Evolutionary conservation across 2,888 invertebrate genomes (phyloP).

Genomic region (Harpalus rubripes): DNA sequence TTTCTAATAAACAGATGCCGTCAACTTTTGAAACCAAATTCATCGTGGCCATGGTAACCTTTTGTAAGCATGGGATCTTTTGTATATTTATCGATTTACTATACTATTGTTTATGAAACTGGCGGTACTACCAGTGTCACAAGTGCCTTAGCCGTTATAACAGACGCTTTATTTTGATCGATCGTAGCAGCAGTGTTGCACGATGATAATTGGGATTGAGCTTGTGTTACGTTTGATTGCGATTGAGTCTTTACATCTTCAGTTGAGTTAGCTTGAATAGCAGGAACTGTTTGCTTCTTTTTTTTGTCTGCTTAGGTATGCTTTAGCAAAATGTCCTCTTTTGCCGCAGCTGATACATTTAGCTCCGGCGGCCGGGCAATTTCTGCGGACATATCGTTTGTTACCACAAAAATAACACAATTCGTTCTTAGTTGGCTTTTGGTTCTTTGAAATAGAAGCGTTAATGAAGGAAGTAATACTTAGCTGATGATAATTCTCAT

Average conservation of each 20-base stretch:
- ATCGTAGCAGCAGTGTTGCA: not conserved
- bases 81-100: not conserved
- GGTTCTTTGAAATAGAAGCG: not conserved
- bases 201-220: not conserved
- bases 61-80: not conserved
- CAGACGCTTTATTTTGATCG: not conserved
- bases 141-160: not conserved
- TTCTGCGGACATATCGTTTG: constrained; percentile 27
- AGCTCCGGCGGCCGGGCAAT: constrained; percentile 40
- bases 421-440: constrained; percentile 15
- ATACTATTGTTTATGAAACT: not conserved
- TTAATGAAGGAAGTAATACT: not conserved
- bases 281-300: not conserved
- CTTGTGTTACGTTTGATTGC: not conserved
- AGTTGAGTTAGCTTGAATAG: not conserved
- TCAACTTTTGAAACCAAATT: not conserved
- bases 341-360: constrained; percentile 44
- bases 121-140: constrained; percentile 3
- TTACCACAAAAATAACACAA: constrained; percentile 58
- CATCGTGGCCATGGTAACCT: not conserved
- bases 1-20: constrained; percentile 6
- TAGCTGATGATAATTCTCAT: not conserved
- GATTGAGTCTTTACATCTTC: not conserved
- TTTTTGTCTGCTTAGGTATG: not conserved
- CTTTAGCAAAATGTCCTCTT: constrained; percentile 55